phyloP scores from a whole-genome alignment of 1,140 invertebrate genomes.

The Heterodera carotae region DNA sequence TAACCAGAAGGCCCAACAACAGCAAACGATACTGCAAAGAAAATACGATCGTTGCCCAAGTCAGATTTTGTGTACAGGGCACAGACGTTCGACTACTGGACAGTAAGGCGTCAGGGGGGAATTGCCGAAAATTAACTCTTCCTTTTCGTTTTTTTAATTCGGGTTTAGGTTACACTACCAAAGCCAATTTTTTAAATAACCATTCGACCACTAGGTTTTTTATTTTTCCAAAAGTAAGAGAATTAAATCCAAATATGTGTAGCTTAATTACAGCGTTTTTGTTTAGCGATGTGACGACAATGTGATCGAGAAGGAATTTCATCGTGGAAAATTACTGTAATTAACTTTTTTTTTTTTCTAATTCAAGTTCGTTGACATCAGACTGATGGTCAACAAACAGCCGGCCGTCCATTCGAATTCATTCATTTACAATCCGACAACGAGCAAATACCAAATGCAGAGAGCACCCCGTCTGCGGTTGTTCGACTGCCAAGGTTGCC shows the following conservation, averaged over 20 bases:
- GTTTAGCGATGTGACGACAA: conserved; percentile 27
- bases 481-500: conserved; percentile 1
- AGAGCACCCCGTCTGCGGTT: not conserved
- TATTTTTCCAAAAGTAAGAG: no score
- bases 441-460: not conserved
- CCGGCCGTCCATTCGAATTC: conserved; percentile 36
- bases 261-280: not conserved
- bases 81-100: conserved; percentile 4
- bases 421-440: conserved; percentile 1
- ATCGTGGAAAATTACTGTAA: conserved; percentile 18
- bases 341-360: no score
- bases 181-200: no score
- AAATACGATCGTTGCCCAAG: not conserved
- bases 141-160: no score
- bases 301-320: conserved; percentile 44
- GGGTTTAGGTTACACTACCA: no score
- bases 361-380: not conserved
- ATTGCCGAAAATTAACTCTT: not conserved
- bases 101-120: not conserved
- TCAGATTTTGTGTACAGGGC: not conserved
- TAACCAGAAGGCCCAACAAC: not conserved
- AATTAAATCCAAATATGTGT: no score
- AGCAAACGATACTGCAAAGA: not conserved
- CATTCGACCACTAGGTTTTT: no score
- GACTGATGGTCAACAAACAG: conserved; percentile 46